These are phyloP conservation scores for Coregonus suidteri DNA, from an alignment of 2,797 vertebrate species.

Conservation along the genomic window DNA sequence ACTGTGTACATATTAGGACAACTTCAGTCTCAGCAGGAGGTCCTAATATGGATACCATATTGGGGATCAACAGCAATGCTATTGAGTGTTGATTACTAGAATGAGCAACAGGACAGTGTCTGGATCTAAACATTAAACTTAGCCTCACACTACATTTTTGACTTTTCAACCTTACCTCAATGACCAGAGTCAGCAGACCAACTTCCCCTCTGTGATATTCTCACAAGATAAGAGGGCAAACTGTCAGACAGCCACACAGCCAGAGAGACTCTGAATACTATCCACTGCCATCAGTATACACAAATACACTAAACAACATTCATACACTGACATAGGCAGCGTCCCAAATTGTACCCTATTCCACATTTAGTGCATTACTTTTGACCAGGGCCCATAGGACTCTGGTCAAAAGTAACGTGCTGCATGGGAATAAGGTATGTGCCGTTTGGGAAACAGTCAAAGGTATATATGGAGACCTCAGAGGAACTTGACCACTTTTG, in stretches of 20 bases:
- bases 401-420: not conserved
- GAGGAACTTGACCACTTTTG: conserved; percentile 55
- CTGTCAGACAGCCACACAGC: conserved; percentile 10
- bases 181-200: conserved; percentile 38
- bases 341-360: not conserved
- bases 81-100: not conserved
- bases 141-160: conserved; percentile 8
- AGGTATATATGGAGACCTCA: conserved; percentile 66
- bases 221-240: conserved; percentile 67
- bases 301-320: conserved; percentile 60
- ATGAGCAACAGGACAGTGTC: conserved; percentile 15
- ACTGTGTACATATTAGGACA: no score
- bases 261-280: conserved; percentile 41
- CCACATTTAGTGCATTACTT: not conserved
- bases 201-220: conserved; percentile 42
- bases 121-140: not conserved
- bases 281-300: conserved; percentile 63
- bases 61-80: no score
- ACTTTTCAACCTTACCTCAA: conserved; percentile 45
- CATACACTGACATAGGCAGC: conserved; percentile 39
- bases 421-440: not conserved
- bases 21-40: no score
- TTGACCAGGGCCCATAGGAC: not conserved
- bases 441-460: not conserved
- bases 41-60: no score